A percentile compares a stretch with the other conserved stretches of the same genome.
phyloP scores from a whole-genome alignment of 2,113 vertebrate genomes.

The Gopherus evgoodei region DNA sequence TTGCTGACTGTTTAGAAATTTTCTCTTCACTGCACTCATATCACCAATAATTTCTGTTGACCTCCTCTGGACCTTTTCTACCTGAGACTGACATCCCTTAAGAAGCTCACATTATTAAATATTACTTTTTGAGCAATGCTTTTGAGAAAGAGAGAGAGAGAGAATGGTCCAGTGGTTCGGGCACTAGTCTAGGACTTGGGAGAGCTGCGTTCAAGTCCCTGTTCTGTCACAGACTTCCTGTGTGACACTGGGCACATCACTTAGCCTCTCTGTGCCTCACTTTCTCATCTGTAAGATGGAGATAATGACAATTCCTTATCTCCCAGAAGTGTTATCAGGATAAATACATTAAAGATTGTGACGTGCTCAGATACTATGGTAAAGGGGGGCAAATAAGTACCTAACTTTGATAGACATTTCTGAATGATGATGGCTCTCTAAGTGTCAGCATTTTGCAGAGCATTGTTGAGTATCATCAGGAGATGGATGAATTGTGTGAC shows the following conservation, averaged over 20 bases:
- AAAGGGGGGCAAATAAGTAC: neutral
- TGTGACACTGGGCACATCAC: neutral
- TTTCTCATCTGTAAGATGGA: neutral
- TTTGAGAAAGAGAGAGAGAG: neutral
- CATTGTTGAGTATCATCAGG: neutral
- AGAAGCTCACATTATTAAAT: neutral
- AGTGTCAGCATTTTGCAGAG: neutral
- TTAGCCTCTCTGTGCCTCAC: neutral
- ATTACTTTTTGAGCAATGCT: neutral
- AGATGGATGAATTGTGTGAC: neutral
- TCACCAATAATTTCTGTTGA: neutral
- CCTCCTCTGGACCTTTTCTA: neutral
- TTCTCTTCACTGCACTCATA: neutral
- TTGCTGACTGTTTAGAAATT: neutral
- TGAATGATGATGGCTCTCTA: neutral
- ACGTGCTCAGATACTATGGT: neutral
- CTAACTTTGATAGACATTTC: neutral
- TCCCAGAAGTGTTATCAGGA: neutral
- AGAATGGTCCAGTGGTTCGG: neutral
- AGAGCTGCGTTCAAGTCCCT: neutral
- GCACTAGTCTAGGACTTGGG: neutral
- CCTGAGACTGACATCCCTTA: neutral
- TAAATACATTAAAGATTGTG: neutral
- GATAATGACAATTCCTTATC: neutral
- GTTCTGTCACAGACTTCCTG: neutral